phyloP scores from a whole-genome alignment of 2,888 invertebrate genomes.

The Drosophila eohydei region DNA sequence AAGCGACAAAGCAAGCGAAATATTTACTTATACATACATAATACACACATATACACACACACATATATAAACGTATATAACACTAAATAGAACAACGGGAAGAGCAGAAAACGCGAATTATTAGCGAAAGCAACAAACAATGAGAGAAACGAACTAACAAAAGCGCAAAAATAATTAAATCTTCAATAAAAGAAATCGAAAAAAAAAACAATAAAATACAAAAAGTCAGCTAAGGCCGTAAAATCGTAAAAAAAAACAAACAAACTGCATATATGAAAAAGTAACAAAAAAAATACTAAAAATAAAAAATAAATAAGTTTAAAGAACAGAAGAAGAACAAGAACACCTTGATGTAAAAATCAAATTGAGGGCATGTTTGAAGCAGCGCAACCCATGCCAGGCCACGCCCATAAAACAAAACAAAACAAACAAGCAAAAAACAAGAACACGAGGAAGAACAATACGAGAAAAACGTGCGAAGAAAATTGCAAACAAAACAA shows the following conservation, averaged over 20 bases:
- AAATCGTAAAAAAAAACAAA: not conserved
- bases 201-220: not conserved
- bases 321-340: conserved; percentile 22
- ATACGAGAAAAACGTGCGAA: conserved; percentile 10
- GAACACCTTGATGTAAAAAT: conserved; percentile 10
- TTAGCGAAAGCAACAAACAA: conserved; percentile 19
- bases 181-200: conserved; percentile 4
- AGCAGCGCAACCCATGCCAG: not conserved
- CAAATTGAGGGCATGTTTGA: conserved; percentile 7
- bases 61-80: conserved; percentile 18
- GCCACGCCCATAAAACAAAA: conserved; percentile 20
- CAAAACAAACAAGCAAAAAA: conserved; percentile 11
- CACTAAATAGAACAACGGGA: conserved; percentile 5
- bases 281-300: conserved; percentile 10
- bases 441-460: not conserved
- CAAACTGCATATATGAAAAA: conserved; percentile 13
- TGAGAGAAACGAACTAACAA: conserved; percentile 11
- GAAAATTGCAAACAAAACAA: conserved; percentile 15
- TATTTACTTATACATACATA: conserved; percentile 28
- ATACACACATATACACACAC: not conserved
- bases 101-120: not conserved
- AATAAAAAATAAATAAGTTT: conserved; percentile 8
- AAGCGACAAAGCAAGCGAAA: conserved; percentile 35
- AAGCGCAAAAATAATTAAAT: conserved; percentile 23
- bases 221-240: not conserved